Conservation (phyloP, 2,113 vertebrate species). For the Piliocolobus tephrosceles region DNA sequence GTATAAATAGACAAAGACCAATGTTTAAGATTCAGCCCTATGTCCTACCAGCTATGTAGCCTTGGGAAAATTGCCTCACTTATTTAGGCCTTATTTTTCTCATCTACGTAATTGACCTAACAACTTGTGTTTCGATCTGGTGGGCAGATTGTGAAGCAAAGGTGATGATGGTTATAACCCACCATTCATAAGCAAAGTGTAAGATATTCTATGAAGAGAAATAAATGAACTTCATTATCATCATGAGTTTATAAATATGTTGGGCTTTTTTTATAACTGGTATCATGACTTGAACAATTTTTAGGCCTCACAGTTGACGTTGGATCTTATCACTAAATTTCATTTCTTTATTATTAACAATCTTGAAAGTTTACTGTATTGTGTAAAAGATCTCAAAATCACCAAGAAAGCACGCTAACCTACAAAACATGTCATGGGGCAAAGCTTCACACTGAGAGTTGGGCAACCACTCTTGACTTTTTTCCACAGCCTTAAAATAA, state of each 20-base stretch:
- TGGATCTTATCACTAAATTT: conserved; percentile 4
- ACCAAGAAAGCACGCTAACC: not conserved
- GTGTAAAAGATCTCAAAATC: not conserved
- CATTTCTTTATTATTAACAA: not conserved
- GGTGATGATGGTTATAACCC: not conserved
- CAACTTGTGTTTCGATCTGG: not conserved
- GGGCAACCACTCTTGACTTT: not conserved
- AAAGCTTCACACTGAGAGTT: not conserved
- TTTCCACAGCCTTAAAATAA: not conserved
- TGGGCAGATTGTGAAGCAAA: not conserved
- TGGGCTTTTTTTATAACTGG: not conserved
- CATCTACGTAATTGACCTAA: not conserved
- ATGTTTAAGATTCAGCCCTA: not conserved
- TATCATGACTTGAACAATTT: conserved; percentile 6
- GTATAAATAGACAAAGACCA: not conserved
- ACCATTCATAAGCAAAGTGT: not conserved
- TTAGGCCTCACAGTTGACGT: not conserved
- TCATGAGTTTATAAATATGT: not conserved
- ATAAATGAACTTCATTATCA: conserved; percentile 18
- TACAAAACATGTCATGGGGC: not conserved
- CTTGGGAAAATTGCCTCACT: not conserved
- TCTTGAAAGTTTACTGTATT: not conserved
- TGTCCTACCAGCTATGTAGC: not conserved
- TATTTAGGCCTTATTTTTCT: not conserved
- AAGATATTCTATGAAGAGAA: not conserved